A percentile compares a stretch with the other conserved stretches of the same genome.
Evolutionary conservation across 1,140 invertebrate species (phyloP).

Genomic region (Procambarus virginalis): DNA sequence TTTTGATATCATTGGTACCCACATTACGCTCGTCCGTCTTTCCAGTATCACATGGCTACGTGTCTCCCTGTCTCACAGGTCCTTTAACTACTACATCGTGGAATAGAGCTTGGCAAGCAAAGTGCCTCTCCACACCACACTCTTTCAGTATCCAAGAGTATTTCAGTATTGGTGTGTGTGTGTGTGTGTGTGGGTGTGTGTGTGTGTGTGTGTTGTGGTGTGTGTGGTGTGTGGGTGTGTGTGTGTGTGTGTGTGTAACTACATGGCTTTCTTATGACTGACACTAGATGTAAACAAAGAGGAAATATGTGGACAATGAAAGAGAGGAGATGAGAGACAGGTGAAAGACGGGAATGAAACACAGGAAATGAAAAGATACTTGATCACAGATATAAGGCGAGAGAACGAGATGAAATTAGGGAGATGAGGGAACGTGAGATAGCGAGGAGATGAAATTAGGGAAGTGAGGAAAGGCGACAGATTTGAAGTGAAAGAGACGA

Average conservation of each 20-base stretch:
- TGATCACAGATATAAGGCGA: neutral
- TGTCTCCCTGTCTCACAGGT: too few relatives aligned
- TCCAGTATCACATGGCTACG: too few relatives aligned
- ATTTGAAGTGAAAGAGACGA: neutral
- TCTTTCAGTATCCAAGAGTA: too few relatives aligned
- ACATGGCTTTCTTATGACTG: too few relatives aligned
- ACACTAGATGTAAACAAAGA: neutral
- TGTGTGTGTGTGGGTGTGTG: constrained; percentile 23
- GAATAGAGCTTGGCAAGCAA: too few relatives aligned
- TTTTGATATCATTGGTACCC: too few relatives aligned
- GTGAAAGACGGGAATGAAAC: neutral
- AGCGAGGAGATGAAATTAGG: neutral
- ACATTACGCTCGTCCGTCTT: too few relatives aligned
- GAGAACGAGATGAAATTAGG: constrained; percentile 23
- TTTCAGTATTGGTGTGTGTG: too few relatives aligned
- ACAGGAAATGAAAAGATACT: neutral
- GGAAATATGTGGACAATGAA: neutral
- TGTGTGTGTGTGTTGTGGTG: constrained; percentile 38
- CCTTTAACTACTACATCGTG: too few relatives aligned
- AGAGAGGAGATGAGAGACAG: neutral
- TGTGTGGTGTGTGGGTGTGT: constrained; percentile 39
- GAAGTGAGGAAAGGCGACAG: neutral
- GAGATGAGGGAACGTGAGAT: neutral
- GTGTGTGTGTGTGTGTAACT: constrained; percentile 8
- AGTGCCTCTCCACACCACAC: too few relatives aligned